Base-by-base conservation (phyloP, 1,140 invertebrate species). In the Leptinotarsa lineolata region DNA sequence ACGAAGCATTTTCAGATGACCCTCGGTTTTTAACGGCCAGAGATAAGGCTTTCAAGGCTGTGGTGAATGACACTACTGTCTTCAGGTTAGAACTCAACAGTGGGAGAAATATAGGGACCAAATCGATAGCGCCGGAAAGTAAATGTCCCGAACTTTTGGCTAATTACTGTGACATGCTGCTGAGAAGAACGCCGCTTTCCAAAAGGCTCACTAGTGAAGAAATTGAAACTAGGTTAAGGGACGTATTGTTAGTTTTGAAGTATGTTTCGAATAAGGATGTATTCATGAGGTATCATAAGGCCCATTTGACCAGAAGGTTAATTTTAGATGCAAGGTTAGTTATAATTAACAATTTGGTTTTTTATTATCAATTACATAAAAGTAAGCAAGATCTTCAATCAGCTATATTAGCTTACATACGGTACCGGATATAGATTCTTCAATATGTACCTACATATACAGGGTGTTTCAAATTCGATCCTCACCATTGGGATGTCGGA, bases 201-300 rank as follows among this genome's bases (percentile, higher is more conserved):
- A 99, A 99, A 86, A 92, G 95, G 80, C 90, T 99, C 30, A 99
- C 96, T 4, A 96, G 95, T 72, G 98, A 99, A 85, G 96, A 99
- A 87, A 98, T 99, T 75, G 97, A 99, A 87, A 90, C 88, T 70
- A 92, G 97, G 84, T 88, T 99, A 60, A 92, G 90, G 83, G 95
- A 98, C 89, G 96, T 99, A 74, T 86, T 99, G 70, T 86, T 99
- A 81, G 96, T 99, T 59, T 87, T 99, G 63, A 99, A 99, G 86
- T 99, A 99, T 87, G 97, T 99, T 66, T 95, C 97, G 84, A 99
- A 99, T 85, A 99, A 99, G 85, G 98, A 99, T 89, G 97, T 99
- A 8, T 99, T 99, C 84, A 99, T 99, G 97, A 88, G 97, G 74
- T 99, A 98, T 86, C 97, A 99, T 85, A 99, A 99, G 86, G 96